Percentiles rank a stretch among this genome's conserved stretches.
phyloP scores from a whole-genome alignment of 2,888 invertebrate species.

The Drepana falcataria region DNA sequence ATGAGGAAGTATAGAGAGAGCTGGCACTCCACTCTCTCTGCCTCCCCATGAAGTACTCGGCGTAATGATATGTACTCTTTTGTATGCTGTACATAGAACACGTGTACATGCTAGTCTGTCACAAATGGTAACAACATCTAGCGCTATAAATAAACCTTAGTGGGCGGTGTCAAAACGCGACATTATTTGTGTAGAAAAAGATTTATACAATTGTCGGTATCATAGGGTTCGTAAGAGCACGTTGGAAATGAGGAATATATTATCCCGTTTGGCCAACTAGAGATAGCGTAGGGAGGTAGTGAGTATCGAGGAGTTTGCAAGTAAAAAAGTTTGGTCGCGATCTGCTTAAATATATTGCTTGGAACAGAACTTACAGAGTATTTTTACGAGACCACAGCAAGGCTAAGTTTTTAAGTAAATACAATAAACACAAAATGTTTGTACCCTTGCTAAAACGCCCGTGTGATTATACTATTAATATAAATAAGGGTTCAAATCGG shows the following conservation, averaged over 20 bases:
- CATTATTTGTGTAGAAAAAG: neutral
- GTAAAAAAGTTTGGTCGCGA: neutral
- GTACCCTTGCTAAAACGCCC: no score
- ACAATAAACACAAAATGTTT: no score
- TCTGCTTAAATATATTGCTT: no score
- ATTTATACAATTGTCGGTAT: neutral
- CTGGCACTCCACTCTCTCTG: no score
- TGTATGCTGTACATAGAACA: neutral
- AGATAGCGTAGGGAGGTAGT: neutral
- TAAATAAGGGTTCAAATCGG: no score
- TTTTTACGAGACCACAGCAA: no score
- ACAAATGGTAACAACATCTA: neutral
- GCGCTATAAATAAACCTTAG: neutral
- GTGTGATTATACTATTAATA: no score
- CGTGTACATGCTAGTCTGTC: neutral
- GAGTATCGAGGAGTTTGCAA: neutral
- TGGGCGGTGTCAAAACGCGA: neutral
- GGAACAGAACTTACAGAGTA: no score
- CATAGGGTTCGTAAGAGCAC: neutral
- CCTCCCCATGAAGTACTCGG: no score
- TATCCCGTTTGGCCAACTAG: neutral
- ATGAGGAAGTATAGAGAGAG: no score
- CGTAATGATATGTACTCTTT: neutral
- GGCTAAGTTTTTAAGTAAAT: no score
- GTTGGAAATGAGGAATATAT: neutral